A percentile compares a stretch with the other conserved stretches of the same genome.
Conservation (phyloP, 2,888 invertebrate genomes). For the Syrista parreyssii region DNA sequence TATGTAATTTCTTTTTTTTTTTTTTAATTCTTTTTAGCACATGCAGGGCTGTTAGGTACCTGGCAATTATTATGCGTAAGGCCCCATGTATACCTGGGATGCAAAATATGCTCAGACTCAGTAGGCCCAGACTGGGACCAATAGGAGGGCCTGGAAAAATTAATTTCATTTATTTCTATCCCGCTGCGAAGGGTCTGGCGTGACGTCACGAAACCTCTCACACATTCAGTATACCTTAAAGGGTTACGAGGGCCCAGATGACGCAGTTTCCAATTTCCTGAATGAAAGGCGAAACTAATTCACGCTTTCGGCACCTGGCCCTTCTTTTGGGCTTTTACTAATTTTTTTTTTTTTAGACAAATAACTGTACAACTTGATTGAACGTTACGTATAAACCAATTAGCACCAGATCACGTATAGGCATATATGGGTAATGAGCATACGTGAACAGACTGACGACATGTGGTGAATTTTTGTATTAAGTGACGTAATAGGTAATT, state of each 20-base stretch:
- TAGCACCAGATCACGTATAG: not conserved
- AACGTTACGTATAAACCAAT: conserved; percentile 4
- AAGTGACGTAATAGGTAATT: not conserved
- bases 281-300: conserved; percentile 58
- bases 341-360: conserved; percentile 21
- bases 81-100: conserved; percentile 39
- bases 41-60: not conserved
- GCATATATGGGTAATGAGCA: not conserved
- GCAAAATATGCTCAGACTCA: conserved; percentile 35
- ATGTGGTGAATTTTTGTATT: not conserved
- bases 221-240: conserved; percentile 31
- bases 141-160: conserved; percentile 36
- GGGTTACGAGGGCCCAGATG: conserved; percentile 58
- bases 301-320: conserved; percentile 53
- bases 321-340: not conserved
- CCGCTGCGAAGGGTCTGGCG: conserved; percentile 46
- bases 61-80: conserved; percentile 7
- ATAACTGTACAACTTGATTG: conserved; percentile 1
- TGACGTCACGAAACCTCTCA: conserved; percentile 10
- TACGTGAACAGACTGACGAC: not conserved
- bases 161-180: conserved; percentile 56
- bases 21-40: not conserved
- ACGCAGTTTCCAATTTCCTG: conserved; percentile 61
- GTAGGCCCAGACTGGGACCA: not conserved
- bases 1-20: not conserved